A percentile compares a stretch with the other conserved stretches of the same genome.
Evolutionary conservation across 1,140 invertebrate species (phyloP).

Genomic region (Lerema accius): DNA sequence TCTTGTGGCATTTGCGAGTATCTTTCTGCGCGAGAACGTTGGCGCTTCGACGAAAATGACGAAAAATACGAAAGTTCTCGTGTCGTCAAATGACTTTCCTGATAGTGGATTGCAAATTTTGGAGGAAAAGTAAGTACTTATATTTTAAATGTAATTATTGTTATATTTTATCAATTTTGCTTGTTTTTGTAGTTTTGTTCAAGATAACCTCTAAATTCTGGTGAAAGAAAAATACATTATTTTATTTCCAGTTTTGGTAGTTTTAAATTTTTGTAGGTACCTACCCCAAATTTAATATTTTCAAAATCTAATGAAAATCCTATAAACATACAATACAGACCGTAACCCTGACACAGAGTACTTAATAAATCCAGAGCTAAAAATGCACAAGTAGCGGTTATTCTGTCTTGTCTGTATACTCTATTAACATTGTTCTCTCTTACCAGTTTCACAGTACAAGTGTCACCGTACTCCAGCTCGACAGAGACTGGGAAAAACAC

Average conservation of each 20-base stretch:
- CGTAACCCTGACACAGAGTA: no score
- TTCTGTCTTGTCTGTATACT: no score
- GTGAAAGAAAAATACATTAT: no score
- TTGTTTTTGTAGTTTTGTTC: neutral
- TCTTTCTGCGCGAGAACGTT: constrained; percentile 42
- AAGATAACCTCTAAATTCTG: no score
- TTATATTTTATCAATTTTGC: constrained; percentile 2
- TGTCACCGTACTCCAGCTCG: constrained; percentile 62
- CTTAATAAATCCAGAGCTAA: no score
- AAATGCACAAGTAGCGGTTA: no score
- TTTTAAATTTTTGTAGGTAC: no score
- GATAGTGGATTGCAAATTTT: constrained; percentile 65
- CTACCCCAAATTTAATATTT: no score
- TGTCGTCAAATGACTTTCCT: constrained; percentile 76
- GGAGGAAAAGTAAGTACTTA: constrained; percentile 68
- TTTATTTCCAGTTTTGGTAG: no score
- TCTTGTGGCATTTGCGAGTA: constrained; percentile 38
- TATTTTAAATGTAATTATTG: constrained; percentile 28
- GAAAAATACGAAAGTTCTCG: constrained; percentile 73
- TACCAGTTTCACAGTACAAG: constrained; percentile 69
- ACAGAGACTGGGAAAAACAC: constrained; percentile 57
- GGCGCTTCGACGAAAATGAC: constrained; percentile 53
- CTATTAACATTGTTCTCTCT: no score
- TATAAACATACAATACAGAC: no score
- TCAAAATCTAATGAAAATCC: no score